phyloP scores from a whole-genome alignment of 2,113 vertebrate species.

The Charadrius vociferus region DNA sequence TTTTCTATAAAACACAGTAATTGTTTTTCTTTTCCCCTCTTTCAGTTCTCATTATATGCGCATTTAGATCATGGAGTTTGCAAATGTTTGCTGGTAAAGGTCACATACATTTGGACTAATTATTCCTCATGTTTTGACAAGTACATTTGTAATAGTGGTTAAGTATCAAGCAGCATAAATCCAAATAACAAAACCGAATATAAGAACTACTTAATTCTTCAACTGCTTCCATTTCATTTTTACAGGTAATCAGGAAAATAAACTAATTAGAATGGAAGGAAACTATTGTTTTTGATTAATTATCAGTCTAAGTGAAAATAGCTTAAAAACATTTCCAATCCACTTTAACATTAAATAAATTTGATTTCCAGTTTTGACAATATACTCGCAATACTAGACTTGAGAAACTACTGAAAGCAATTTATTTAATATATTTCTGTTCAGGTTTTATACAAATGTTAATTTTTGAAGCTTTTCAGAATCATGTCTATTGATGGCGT shows the following conservation, averaged over 20 bases:
- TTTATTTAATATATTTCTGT: neutral
- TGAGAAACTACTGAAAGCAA: neutral
- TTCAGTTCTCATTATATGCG: neutral
- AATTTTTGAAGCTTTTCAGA: neutral
- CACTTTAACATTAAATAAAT: neutral
- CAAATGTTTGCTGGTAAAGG: constrained; percentile 53
- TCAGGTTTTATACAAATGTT: neutral
- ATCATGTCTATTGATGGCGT: neutral
- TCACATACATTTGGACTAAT: constrained; percentile 62
- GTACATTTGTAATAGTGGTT: neutral
- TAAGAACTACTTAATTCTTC: constrained; percentile 26
- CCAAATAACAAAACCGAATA: constrained; percentile 21
- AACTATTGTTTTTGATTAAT: neutral
- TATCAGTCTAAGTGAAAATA: neutral
- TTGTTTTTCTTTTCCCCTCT: constrained; percentile 19
- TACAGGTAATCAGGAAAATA: neutral
- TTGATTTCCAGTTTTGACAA: neutral
- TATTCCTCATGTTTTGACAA: constrained; percentile 68
- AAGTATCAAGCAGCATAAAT: constrained; percentile 36
- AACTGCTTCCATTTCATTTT: constrained; percentile 3
- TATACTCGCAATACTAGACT: neutral
- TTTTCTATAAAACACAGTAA: constrained; percentile 58
- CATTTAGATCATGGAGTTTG: constrained; percentile 33
- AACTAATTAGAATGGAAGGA: neutral
- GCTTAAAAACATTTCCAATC: neutral